Conservation (phyloP, 2,113 vertebrate species). For the Corythornis vintsioides region DNA sequence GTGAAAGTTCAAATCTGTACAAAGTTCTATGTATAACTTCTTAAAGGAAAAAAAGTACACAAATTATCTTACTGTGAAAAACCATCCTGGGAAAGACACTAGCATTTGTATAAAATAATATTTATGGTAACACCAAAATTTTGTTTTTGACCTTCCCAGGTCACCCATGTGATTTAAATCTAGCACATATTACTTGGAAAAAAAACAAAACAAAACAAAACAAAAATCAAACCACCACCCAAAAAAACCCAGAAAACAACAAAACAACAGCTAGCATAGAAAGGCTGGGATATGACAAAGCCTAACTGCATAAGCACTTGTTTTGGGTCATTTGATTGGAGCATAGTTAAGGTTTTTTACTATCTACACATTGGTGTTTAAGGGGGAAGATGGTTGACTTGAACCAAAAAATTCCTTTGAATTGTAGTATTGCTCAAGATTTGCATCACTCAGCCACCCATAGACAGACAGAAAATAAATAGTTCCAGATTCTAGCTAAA, state of each 20-base stretch:
- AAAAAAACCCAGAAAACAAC: too few species aligned
- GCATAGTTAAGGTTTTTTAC: neutral
- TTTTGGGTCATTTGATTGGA: neutral
- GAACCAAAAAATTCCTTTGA: neutral
- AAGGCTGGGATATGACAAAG: neutral
- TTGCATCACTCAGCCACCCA: neutral
- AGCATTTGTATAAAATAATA: neutral
- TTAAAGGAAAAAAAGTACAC: fast-evolving
- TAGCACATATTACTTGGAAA: neutral
- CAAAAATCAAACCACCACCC: too few species aligned
- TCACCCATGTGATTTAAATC: neutral
- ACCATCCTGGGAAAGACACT: neutral
- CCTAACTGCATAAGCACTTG: neutral
- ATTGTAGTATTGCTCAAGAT: neutral
- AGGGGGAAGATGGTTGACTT: neutral
- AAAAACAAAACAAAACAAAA: neutral
- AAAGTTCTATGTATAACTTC: neutral
- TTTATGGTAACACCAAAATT: neutral
- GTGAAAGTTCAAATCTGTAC: neutral
- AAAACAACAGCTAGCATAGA: neutral
- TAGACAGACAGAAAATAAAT: neutral
- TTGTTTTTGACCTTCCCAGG: neutral
- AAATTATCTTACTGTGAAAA: neutral
- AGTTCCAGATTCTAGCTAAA: neutral
- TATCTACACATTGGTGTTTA: neutral